Evolutionary conservation across 92 coral and sea anemone species (phyloP).

Genomic region (Porites evermanni): DNA sequence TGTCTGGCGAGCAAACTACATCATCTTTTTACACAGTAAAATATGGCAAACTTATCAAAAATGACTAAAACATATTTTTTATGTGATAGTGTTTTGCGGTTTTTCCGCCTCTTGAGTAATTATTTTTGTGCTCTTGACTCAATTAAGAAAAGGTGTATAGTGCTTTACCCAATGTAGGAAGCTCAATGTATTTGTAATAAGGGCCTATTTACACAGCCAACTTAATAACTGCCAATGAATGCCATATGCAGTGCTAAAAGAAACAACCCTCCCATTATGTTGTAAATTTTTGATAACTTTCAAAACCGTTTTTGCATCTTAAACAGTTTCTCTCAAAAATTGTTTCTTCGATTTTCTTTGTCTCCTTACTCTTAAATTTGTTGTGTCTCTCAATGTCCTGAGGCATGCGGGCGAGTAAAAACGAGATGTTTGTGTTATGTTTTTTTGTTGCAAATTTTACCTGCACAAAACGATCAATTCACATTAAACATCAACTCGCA

Average conservation of each 20-base stretch:
- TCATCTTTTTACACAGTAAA: too few relatives aligned
- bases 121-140: constrained; percentile 24
- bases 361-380: constrained; percentile 20
- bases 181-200: constrained; percentile 42
- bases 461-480: constrained; percentile 50
- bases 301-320: constrained; percentile 96
- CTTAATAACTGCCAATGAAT: constrained; percentile 50
- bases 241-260: constrained; percentile 46
- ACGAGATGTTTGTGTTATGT: constrained; percentile 8
- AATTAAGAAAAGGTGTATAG: constrained; percentile 40
- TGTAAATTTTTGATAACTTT: constrained; percentile 96
- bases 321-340: constrained; percentile 66
- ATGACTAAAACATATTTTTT: too few relatives aligned
- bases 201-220: constrained; percentile 48
- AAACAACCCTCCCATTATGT: constrained; percentile 77
- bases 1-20: background rate
- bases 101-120: background rate
- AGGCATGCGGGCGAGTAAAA: constrained; percentile 18
- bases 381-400: constrained; percentile 5
- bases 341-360: constrained; percentile 61
- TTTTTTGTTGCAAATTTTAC: constrained; percentile 19
- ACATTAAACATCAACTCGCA: constrained; percentile 46
- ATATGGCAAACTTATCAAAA: too few relatives aligned
- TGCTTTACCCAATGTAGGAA: constrained; percentile 27
- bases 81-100: background rate